Conservation (phyloP, 2,797 vertebrate species). For the Xyrichtys novacula region DNA sequence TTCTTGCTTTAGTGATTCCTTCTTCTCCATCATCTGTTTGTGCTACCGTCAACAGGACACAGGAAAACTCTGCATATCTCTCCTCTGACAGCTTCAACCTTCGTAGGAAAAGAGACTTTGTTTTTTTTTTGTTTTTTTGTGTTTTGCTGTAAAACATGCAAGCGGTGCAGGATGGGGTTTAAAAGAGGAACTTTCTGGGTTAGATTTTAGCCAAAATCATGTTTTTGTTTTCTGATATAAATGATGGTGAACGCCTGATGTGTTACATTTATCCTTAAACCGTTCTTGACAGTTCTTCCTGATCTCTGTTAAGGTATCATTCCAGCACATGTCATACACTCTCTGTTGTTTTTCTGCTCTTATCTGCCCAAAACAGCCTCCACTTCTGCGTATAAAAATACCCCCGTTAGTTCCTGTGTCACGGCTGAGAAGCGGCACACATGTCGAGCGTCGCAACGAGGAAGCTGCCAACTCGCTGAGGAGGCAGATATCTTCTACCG, state of each 20-base stretch:
- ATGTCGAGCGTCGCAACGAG: constrained; percentile 27
- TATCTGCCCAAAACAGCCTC: constrained; percentile 15
- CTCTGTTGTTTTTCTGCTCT: not conserved
- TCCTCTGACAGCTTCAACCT: constrained; percentile 50
- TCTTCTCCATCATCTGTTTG: constrained; percentile 25
- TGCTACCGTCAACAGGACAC: constrained; percentile 39
- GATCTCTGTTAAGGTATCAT: constrained; percentile 56
- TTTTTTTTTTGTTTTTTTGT: constrained; percentile 35
- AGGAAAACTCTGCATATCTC: constrained; percentile 60
- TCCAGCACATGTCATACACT: constrained; percentile 53
- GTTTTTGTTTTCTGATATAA: constrained; percentile 39
- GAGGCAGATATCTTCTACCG: not conserved
- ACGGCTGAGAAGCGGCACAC: constrained; percentile 5
- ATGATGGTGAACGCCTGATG: constrained; percentile 18
- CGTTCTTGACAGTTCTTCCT: constrained; percentile 37
- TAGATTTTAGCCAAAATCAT: constrained; percentile 18
- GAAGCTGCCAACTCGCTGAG: constrained; percentile 2
- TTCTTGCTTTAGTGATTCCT: not conserved
- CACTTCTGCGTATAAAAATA: constrained; percentile 12
- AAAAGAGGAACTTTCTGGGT: constrained; percentile 25
- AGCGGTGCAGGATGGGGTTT: constrained; percentile 15
- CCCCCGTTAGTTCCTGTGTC: constrained; percentile 8
- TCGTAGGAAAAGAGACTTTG: constrained; percentile 40
- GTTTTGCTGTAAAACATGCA: constrained; percentile 37
- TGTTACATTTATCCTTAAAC: constrained; percentile 34